Evolutionary conservation across 2,797 vertebrate genomes (phyloP).

Genomic region (Gobionotothen gibberifrons): DNA sequence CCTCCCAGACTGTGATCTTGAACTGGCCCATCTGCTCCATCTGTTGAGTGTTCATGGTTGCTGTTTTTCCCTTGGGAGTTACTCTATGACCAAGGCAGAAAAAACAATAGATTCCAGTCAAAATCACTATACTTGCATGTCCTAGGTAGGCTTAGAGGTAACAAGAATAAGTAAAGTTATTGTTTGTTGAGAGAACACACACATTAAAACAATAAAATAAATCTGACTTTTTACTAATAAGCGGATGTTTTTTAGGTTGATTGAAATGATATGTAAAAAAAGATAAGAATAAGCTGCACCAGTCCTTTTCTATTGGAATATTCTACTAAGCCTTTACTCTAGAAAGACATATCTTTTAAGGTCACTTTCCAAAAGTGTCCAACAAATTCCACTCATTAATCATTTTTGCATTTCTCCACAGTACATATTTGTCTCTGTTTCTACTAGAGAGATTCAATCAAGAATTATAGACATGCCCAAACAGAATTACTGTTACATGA

Average conservation of each 20-base stretch:
- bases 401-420: slow-evolving; percentile 35
- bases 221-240: not conserved
- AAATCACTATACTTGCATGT: not conserved
- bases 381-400: slow-evolving; percentile 17
- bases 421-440: slow-evolving; percentile 20
- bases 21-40: slow-evolving; percentile 92
- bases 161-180: not conserved
- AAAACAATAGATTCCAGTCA: not conserved
- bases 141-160: not conserved
- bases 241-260: not conserved
- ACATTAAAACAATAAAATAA: not conserved
- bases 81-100: slow-evolving; percentile 55
- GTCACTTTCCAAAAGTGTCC: not conserved
- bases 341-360: not conserved
- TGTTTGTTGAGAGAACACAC: not conserved
- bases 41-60: slow-evolving; percentile 91
- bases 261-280: not conserved
- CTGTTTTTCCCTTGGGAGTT: slow-evolving; percentile 70
- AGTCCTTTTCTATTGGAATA: not conserved
- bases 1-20: slow-evolving; percentile 95
- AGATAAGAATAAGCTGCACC: no score
- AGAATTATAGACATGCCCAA: not conserved
- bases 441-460: slow-evolving; percentile 15
- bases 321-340: not conserved
- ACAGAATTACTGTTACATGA: not conserved